Base-by-base conservation (phyloP, 2,888 invertebrate species). In the Plagodis dolabraria region DNA sequence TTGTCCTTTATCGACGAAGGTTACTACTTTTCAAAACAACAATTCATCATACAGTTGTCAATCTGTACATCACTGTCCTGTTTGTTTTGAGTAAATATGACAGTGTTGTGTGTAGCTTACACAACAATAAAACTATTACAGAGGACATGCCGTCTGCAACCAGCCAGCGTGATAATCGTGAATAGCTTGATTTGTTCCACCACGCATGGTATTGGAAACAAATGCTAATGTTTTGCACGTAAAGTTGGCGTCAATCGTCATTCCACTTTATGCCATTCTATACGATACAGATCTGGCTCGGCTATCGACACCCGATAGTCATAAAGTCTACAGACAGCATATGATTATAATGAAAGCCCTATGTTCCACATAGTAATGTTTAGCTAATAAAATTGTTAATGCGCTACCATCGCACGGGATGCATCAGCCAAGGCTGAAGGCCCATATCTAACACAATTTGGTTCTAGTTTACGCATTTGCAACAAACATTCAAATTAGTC, bases 311-410 rank as follows among this genome's bases (percentile, higher is more conserved):
- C 58, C 62, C 57, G 55, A 57, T 53, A 53, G 57, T 63, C 58
- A 49, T 64, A 63, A 69, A 59, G 42, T 55, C 50, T 53, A 47
- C 53, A 56, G 50, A 53, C 57, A 50, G 38, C 52, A 65, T 57
- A 60, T 65, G 65, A 64, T 65, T 61, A 63, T 63, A 56, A 64
- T 69, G 55, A 61, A 61, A 52, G 55, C 53, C 60, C 63, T 58
- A 64, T 60, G 60, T 47, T 63, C 60, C 22, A 47, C 43, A 51
- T 54, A 49, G 52, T 50, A 52, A 57, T 69, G 68, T 61, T 63
- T 64, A 62, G 33, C 45, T 56, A 53, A 59, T 56, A 53, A 60
- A 60, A 53, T 49, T 47, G 47, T 48, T 54, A 56, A 58, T 49
- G 44, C 52, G 53, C 47, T 40, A 10, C 10, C 10, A 40, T 7